These are phyloP conservation scores for Anthopleura xanthogrammica DNA, from an alignment of 92 coral and sea anemone species.

Conservation along the genomic window DNA sequence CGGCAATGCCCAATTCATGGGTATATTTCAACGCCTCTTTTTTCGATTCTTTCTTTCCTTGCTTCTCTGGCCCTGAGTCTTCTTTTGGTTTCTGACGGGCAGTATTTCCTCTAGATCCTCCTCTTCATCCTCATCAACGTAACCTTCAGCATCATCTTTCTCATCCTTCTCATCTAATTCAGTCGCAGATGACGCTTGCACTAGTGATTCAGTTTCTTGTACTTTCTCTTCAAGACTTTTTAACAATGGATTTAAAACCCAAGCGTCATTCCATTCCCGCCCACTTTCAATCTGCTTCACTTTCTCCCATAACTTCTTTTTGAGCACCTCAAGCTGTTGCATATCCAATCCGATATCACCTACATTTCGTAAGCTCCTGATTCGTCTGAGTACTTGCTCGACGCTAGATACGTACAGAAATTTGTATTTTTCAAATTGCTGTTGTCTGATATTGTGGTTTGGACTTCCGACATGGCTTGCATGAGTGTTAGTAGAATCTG, in stretches of 20 bases:
- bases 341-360: slow-evolving; percentile 28
- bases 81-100: slow-evolving; percentile 9
- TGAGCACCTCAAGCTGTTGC: slow-evolving; percentile 21
- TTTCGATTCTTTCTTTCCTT: neutral
- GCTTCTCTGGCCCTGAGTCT: neutral
- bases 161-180: neutral
- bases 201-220: slow-evolving; percentile 11
- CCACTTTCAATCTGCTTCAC: slow-evolving; percentile 14
- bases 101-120: neutral
- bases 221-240: slow-evolving; percentile 6
- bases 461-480: slow-evolving; percentile 10
- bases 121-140: neutral
- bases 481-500: neutral
- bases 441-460: slow-evolving; percentile 25
- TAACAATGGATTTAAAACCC: slow-evolving; percentile 4
- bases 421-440: slow-evolving; percentile 38
- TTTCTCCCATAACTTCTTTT: neutral
- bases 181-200: slow-evolving; percentile 1
- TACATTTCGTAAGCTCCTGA: slow-evolving; percentile 1
- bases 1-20: neutral
- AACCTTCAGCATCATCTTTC: neutral
- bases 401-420: slow-evolving; percentile 22
- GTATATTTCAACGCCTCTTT: neutral
- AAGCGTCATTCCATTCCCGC: slow-evolving; percentile 27
- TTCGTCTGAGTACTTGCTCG: slow-evolving; percentile 24